Conservation (phyloP, 2,113 vertebrate genomes). For the Gallinago paraguaiae region DNA sequence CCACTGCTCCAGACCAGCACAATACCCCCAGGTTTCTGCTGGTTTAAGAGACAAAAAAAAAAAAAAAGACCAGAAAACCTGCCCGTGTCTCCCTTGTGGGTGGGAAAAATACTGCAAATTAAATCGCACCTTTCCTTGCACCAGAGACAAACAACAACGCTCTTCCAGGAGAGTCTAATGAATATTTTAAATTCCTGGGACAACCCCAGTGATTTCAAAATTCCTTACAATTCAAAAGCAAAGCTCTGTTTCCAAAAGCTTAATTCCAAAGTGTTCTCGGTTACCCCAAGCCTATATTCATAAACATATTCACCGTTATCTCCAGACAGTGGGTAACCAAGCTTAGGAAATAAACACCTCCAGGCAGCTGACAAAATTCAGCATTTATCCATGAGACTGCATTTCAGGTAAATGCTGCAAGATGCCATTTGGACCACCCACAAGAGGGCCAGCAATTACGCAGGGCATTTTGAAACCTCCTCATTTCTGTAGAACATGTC, state of each 20-base stretch:
- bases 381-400: not conserved
- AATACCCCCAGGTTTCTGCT: not conserved
- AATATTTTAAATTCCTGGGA: not conserved
- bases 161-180: not conserved
- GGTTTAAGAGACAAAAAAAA: not conserved
- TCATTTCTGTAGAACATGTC: not conserved
- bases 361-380: not conserved
- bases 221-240: not conserved
- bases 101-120: not conserved
- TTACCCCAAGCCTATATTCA: not conserved
- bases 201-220: not conserved
- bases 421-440: not conserved
- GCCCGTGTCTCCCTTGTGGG: accelerated
- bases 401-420: not conserved
- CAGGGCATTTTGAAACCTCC: not conserved
- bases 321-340: not conserved
- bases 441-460: not conserved
- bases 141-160: not conserved
- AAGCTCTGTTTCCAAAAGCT: not conserved
- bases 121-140: not conserved
- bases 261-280: not conserved
- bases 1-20: constrained; percentile 1
- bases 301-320: not conserved
- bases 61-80: not conserved
- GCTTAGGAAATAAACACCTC: not conserved